Percentiles rank a stretch among this genome's conserved stretches.
These are phyloP conservation scores for Scaptomyza polygonia DNA, from an alignment of 2,888 invertebrate species.

Conservation along the genomic window DNA sequence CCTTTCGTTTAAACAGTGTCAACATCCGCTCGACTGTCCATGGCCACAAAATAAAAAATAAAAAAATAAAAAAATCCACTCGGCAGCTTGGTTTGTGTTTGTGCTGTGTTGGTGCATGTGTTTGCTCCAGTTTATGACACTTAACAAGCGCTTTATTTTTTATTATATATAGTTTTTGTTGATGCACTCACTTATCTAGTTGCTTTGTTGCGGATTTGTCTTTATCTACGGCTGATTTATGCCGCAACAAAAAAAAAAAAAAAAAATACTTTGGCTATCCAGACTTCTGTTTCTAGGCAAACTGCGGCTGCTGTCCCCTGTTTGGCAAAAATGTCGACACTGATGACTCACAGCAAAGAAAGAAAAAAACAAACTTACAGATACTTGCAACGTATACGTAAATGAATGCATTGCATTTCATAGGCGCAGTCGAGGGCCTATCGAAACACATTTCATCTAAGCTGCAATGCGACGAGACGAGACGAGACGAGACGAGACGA, in stretches of 20 bases:
- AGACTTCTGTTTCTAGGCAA: constrained; percentile 29
- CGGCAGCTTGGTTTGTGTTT: constrained; percentile 5
- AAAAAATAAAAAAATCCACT: constrained; percentile 1
- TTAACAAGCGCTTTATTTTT: constrained; percentile 50
- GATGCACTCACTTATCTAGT: constrained; percentile 34
- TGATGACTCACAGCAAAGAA: constrained; percentile 40
- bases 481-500: background rate
- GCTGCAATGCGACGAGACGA: constrained; percentile 62
- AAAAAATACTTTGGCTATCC: constrained; percentile 25
- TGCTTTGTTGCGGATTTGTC: constrained; percentile 56
- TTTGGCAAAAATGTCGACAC: constrained; percentile 34
- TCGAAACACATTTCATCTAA: constrained; percentile 66
- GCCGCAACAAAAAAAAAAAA: too few relatives aligned
- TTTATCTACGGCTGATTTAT: constrained; percentile 64
- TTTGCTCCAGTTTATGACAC: constrained; percentile 44
- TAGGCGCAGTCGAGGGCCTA: constrained; percentile 45
- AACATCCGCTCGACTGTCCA: constrained; percentile 54
- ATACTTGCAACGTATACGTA: constrained; percentile 20
- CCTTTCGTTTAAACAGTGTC: constrained; percentile 30
- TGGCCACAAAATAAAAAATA: too few relatives aligned
- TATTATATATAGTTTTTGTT: constrained; percentile 9
- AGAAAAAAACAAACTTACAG: constrained; percentile 11
- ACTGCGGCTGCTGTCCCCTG: constrained; percentile 9
- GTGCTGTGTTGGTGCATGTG: constrained; percentile 2
- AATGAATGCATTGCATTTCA: constrained; percentile 53